These are phyloP conservation scores for Corythornis cristatus DNA, from an alignment of 2,113 vertebrate genomes.

Conservation along the genomic window DNA sequence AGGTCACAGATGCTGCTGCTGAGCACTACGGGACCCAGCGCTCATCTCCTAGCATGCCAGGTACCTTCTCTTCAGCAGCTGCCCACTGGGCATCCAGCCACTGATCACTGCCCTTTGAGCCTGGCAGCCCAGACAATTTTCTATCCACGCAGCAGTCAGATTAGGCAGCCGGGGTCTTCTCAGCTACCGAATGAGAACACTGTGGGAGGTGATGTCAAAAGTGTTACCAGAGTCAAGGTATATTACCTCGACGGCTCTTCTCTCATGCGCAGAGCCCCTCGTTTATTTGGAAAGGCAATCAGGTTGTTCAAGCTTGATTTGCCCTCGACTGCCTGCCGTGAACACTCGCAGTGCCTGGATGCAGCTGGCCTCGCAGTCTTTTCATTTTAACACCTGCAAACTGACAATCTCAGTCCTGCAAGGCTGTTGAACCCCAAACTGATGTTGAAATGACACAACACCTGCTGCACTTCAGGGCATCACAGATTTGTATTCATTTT, in stretches of 20 bases:
- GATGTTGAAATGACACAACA: slow-evolving; percentile 31
- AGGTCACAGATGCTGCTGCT: neutral
- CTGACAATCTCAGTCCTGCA: slow-evolving; percentile 33
- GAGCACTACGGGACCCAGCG: neutral
- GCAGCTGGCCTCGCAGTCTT: slow-evolving; percentile 54
- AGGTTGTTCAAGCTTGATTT: slow-evolving; percentile 55
- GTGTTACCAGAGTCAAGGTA: slow-evolving; percentile 58
- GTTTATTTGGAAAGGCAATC: slow-evolving; percentile 41
- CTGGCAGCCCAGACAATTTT: neutral
- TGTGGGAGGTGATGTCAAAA: slow-evolving; percentile 38
- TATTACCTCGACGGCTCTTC: slow-evolving; percentile 5
- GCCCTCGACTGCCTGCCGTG: slow-evolving; percentile 51
- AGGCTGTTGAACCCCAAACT: slow-evolving; percentile 46
- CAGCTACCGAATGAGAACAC: slow-evolving; percentile 40
- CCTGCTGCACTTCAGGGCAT: slow-evolving; percentile 45
- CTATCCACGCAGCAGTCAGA: neutral
- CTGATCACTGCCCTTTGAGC: slow-evolving; percentile 3
- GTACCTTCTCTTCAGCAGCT: neutral
- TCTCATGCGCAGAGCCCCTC: slow-evolving; percentile 25
- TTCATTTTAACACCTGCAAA: slow-evolving; percentile 64
- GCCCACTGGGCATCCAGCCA: neutral
- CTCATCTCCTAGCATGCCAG: fast-evolving
- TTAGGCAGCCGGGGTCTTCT: neutral
- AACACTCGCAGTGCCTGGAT: neutral
- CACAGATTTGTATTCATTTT: neutral